Percentiles rank a stretch among this genome's conserved stretches.
These are phyloP conservation scores for Bombus huntii DNA, from an alignment of 1,140 invertebrate genomes.

Conservation along the genomic window DNA sequence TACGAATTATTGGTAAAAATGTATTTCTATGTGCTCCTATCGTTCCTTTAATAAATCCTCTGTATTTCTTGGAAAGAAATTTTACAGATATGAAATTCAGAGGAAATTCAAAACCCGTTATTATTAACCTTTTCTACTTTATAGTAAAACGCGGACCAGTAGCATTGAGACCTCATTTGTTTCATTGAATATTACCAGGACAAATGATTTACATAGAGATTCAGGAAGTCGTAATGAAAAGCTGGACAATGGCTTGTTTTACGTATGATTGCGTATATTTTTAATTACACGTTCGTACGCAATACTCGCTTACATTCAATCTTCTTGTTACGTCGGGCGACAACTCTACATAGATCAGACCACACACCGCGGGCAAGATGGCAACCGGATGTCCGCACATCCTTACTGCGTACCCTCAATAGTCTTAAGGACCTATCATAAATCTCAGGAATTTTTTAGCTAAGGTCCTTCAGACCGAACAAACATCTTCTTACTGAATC, in stretches of 20 bases:
- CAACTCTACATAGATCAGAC: too few species aligned
- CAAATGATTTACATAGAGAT: background rate
- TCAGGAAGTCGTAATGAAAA: background rate
- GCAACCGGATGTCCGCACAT: too few species aligned
- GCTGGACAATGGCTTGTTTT: background rate
- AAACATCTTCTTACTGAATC: too few species aligned
- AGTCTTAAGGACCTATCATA: too few species aligned
- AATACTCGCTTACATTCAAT: slow-evolving; percentile 4
- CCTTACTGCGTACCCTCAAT: too few species aligned
- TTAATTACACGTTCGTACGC: slow-evolving; percentile 16
- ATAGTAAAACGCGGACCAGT: background rate
- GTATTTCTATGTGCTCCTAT: background rate
- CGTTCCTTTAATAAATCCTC: background rate
- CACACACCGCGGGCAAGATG: too few species aligned
- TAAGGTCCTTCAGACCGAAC: too few species aligned
- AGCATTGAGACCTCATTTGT: background rate
- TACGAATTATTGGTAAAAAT: background rate
- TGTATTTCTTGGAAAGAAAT: background rate
- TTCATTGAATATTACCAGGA: background rate
- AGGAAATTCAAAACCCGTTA: background rate
- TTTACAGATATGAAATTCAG: background rate
- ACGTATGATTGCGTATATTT: background rate
- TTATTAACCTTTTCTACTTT: background rate
- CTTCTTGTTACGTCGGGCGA: too few species aligned
- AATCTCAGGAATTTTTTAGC: too few species aligned